These are phyloP conservation scores for Sebastes nivosus DNA, from an alignment of 2,797 vertebrate species.

Conservation along the genomic window DNA sequence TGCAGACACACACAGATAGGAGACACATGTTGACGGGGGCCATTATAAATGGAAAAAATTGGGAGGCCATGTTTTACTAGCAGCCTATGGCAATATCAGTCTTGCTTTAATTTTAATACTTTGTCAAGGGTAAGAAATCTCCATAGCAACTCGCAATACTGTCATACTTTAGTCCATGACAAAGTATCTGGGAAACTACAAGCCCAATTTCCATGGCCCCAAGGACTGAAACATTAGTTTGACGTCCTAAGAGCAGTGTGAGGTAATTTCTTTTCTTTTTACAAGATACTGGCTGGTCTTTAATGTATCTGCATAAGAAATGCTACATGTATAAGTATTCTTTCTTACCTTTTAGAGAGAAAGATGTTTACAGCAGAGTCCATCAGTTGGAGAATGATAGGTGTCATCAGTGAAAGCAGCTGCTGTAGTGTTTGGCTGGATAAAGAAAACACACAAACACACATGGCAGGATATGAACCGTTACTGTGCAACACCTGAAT, in stretches of 20 bases:
- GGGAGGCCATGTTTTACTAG: neutral
- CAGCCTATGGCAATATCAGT: neutral
- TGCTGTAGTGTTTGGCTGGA: neutral
- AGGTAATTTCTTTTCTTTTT: neutral
- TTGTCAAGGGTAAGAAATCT: neutral
- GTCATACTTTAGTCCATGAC: neutral
- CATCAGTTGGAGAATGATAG: neutral
- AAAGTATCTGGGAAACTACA: neutral
- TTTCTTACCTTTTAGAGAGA: neutral
- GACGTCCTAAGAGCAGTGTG: neutral
- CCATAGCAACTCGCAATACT: neutral
- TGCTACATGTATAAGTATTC: neutral
- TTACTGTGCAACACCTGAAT: neutral
- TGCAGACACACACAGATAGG: neutral
- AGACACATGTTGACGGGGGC: neutral
- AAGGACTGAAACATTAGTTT: neutral
- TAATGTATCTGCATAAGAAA: neutral
- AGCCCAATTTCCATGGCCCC: neutral
- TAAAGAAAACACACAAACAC: neutral
- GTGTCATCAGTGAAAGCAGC: neutral
- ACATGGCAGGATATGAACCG: neutral
- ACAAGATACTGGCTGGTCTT: neutral
- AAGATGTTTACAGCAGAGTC: neutral
- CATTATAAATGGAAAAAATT: neutral
- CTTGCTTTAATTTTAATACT: neutral